These are phyloP conservation scores for Drosophila kepulauana DNA, from an alignment of 1,140 invertebrate species.

Conservation along the genomic window DNA sequence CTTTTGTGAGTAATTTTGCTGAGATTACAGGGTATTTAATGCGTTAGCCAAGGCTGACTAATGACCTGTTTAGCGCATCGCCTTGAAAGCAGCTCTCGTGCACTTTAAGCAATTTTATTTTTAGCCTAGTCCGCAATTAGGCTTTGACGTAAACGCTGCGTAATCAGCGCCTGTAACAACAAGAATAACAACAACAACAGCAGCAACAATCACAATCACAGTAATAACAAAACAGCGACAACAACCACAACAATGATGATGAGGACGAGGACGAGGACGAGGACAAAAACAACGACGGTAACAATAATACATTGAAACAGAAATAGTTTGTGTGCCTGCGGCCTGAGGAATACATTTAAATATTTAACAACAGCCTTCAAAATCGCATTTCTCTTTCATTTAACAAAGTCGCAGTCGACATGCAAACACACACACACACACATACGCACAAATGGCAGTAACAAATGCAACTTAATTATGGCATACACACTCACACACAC, in stretches of 20 bases:
- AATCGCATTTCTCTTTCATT: slow-evolving; percentile 80
- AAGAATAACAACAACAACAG: slow-evolving; percentile 4
- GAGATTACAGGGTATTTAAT: slow-evolving; percentile 24
- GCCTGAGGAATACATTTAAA: slow-evolving; percentile 73
- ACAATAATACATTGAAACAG: not conserved
- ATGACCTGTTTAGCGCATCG: slow-evolving; percentile 11
- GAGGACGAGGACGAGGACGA: not conserved
- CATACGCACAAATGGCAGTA: slow-evolving; percentile 53
- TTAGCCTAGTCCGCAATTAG: slow-evolving; percentile 65
- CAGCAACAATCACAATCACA: not conserved
- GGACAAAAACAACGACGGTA: not conserved
- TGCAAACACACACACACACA: slow-evolving; percentile 39
- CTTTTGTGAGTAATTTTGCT: not conserved
- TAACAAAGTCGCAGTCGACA: slow-evolving; percentile 38
- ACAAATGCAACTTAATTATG: slow-evolving; percentile 62
- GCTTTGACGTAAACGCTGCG: slow-evolving; percentile 65
- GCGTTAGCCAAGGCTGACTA: slow-evolving; percentile 25
- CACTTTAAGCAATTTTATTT: slow-evolving; percentile 56
- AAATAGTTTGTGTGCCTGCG: slow-evolving; percentile 42
- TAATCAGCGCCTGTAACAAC: slow-evolving; percentile 38
- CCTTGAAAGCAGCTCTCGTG: slow-evolving; percentile 50
- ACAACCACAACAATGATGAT: not conserved
- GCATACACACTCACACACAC: slow-evolving; percentile 40
- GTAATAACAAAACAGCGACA: slow-evolving; percentile 4
- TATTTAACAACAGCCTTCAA: slow-evolving; percentile 81